These are phyloP conservation scores for Pocillopora meandrina DNA, from an alignment of 92 coral and sea anemone genomes.

Conservation along the genomic window DNA sequence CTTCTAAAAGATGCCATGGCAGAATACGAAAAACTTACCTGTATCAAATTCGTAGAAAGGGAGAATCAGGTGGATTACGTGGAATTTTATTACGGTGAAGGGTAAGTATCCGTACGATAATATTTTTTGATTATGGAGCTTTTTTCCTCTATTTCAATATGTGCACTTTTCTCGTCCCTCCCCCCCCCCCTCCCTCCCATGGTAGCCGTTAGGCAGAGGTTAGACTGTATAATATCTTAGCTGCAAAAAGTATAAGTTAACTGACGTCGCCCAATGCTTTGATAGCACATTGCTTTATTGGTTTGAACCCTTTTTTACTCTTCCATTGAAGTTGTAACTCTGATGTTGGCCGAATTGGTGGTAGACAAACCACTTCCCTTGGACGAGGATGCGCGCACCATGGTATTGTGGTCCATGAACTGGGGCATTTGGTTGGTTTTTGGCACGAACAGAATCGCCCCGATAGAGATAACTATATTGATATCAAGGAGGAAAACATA, in stretches of 20 bases:
- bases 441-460: constrained; percentile 99
- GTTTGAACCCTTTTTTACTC: not conserved
- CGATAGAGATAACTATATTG: constrained; percentile 83
- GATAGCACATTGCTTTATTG: not conserved
- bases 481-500: constrained; percentile 73
- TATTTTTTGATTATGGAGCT: not conserved
- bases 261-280: too few relatives aligned
- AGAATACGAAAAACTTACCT: constrained; percentile 80
- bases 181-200: too few relatives aligned
- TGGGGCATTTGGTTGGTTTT: constrained; percentile 92
- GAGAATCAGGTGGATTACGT: constrained; percentile 81
- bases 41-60: constrained; percentile 74
- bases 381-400: constrained; percentile 91
- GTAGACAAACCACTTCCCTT: constrained; percentile 84
- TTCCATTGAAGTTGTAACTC: constrained; percentile 78
- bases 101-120: constrained; percentile 47
- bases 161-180: too few relatives aligned
- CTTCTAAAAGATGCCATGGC: constrained; percentile 76
- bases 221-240: too few relatives aligned
- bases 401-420: constrained; percentile 90
- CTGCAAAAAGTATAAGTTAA: too few relatives aligned
- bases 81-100: constrained; percentile 77
- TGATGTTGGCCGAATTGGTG: constrained; percentile 94
- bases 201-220: too few relatives aligned
- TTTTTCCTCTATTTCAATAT: not conserved